A percentile compares a stretch with the other conserved stretches of the same genome.
These are phyloP conservation scores for Hydriomena furcata DNA, from an alignment of 2,888 invertebrate species.

Conservation along the genomic window DNA sequence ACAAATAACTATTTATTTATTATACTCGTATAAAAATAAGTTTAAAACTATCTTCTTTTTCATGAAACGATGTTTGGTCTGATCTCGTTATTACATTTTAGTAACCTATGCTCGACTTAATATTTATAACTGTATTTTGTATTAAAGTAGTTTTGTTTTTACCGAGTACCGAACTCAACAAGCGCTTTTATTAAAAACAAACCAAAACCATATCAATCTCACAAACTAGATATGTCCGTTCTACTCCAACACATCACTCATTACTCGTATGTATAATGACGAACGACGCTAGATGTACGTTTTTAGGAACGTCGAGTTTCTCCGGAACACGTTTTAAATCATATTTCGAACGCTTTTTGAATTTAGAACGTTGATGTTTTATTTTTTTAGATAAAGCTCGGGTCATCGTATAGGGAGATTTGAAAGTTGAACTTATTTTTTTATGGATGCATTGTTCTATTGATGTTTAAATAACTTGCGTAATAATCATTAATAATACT, in stretches of 20 bases:
- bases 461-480: neutral
- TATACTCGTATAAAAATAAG: no score
- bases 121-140: neutral
- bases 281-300: constrained; percentile 73
- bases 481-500: no score
- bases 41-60: no score
- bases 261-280: constrained; percentile 78
- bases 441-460: neutral
- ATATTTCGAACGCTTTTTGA: constrained; percentile 81
- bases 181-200: neutral
- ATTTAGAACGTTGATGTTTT: constrained; percentile 79
- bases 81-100: neutral
- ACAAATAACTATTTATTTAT: no score
- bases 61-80: neutral
- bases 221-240: constrained; percentile 50
- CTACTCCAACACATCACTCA: constrained; percentile 58
- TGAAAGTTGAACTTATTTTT: constrained; percentile 15
- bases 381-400: constrained; percentile 45
- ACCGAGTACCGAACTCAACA: neutral
- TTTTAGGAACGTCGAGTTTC: constrained; percentile 81
- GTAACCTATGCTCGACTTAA: no score
- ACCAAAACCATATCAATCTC: neutral
- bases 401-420: constrained; percentile 12
- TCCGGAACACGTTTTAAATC: constrained; percentile 84
- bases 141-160: neutral